Percentiles rank a stretch among this genome's conserved stretches.
Conservation (phyloP, 2,888 invertebrate genomes). For the Hanleya hanleyi region DNA sequence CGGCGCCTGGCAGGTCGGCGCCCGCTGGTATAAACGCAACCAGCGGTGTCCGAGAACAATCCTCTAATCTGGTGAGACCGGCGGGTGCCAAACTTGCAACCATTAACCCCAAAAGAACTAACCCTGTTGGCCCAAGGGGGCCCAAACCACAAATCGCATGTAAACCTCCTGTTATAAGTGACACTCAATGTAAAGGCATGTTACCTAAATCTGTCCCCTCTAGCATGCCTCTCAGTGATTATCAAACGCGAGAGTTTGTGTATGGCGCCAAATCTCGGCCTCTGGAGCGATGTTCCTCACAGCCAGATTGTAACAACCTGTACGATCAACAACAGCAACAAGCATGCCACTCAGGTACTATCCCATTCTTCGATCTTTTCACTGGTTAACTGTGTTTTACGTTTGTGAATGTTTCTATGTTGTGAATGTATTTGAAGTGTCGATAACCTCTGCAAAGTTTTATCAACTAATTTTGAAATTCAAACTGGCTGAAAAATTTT, state of each 20-base stretch:
- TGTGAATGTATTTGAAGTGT: too few species aligned
- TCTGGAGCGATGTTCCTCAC: conserved; percentile 39
- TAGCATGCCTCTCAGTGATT: background rate
- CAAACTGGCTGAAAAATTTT: too few species aligned
- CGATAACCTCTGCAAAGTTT: too few species aligned
- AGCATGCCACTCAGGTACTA: conserved; percentile 5
- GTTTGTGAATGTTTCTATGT: too few species aligned
- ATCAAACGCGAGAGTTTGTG: background rate
- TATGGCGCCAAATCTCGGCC: conserved; percentile 8
- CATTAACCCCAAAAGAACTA: background rate
- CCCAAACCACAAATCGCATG: background rate
- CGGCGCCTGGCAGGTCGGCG: background rate
- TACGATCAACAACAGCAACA: background rate
- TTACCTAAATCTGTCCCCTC: background rate
- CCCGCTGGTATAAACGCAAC: too few species aligned
- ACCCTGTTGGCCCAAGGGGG: background rate
- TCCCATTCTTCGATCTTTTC: too few species aligned
- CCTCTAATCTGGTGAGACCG: too few species aligned
- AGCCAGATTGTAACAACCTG: conserved; percentile 33
- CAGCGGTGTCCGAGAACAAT: too few species aligned
- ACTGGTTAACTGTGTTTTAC: too few species aligned
- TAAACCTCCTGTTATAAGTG: background rate
- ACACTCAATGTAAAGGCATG: background rate
- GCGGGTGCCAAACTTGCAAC: background rate
- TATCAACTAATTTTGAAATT: too few species aligned